phyloP scores from a whole-genome alignment of 92 coral and sea anemone species.

The Desmophyllum pertusum region DNA sequence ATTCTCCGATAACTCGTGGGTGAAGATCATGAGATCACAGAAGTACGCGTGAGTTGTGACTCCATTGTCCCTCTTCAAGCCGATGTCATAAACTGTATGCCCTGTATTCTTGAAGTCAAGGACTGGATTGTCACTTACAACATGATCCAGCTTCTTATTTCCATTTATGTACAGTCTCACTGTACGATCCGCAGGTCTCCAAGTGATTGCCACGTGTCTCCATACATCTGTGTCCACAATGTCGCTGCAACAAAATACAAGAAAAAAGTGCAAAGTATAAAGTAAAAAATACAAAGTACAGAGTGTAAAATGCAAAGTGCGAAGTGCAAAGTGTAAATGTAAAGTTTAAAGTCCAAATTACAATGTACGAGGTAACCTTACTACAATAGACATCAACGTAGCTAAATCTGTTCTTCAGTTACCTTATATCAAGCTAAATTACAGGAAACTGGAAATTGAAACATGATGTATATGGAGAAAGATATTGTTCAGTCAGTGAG shows the following conservation, averaged over 20 bases:
- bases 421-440: no score
- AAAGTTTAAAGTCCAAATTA: no score
- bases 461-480: no score
- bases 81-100: constrained; percentile 30
- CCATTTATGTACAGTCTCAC: constrained; percentile 15
- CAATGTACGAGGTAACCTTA: no score
- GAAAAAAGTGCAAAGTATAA: no score
- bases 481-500: no score
- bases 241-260: background rate
- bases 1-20: background rate
- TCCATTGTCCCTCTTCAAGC: constrained; percentile 39
- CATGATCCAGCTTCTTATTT: background rate
- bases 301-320: no score
- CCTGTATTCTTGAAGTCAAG: constrained; percentile 24
- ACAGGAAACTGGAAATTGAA: no score
- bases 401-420: no score
- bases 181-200: background rate
- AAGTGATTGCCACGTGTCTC: constrained; percentile 38
- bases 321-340: no score
- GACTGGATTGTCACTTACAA: background rate
- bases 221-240: background rate
- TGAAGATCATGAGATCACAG: constrained; percentile 24
- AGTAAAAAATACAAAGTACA: no score
- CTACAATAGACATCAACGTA: no score
- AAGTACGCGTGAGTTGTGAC: constrained; percentile 13